These are phyloP conservation scores for Aspidiotus destructor DNA, from an alignment of 2,888 invertebrate genomes.

Conservation along the genomic window DNA sequence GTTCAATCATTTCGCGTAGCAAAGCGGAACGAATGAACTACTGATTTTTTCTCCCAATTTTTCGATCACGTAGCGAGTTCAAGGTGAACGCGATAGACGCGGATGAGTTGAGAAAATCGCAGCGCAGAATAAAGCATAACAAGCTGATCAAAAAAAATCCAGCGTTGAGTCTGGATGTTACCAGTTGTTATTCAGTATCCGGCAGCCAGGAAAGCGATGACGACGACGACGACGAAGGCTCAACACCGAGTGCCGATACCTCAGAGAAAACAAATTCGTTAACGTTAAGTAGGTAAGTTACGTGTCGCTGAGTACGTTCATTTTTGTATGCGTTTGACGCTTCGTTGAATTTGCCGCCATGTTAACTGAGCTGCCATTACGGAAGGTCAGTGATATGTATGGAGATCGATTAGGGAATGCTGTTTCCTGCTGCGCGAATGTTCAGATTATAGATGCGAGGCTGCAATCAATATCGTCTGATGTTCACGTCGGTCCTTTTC, in stretches of 20 bases:
- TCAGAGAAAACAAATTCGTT: constrained; percentile 66
- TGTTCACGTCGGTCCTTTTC: too few relatives aligned
- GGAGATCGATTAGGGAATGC: too few relatives aligned
- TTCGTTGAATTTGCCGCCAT: too few relatives aligned
- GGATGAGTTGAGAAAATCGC: constrained; percentile 67
- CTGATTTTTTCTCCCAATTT: not conserved
- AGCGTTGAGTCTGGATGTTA: constrained; percentile 39
- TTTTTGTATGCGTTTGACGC: too few relatives aligned
- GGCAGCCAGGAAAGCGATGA: constrained; percentile 63
- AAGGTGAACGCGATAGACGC: constrained; percentile 82
- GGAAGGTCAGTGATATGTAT: too few relatives aligned
- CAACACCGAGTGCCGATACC: constrained; percentile 72
- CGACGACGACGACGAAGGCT: constrained; percentile 53
- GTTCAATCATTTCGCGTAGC: not conserved
- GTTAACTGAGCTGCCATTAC: too few relatives aligned
- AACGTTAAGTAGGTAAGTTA: constrained; percentile 48
- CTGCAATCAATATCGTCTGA: too few relatives aligned
- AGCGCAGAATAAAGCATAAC: constrained; percentile 51
- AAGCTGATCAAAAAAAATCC: constrained; percentile 42
- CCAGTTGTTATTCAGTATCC: constrained; percentile 40
- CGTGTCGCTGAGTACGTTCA: too few relatives aligned
- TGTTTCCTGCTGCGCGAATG: too few relatives aligned
- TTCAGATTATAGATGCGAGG: too few relatives aligned
- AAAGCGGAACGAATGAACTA: constrained; percentile 7
- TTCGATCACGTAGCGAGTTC: constrained; percentile 51